phyloP scores from a whole-genome alignment of 2,888 invertebrate genomes.

The Yponomeuta evonymella region DNA sequence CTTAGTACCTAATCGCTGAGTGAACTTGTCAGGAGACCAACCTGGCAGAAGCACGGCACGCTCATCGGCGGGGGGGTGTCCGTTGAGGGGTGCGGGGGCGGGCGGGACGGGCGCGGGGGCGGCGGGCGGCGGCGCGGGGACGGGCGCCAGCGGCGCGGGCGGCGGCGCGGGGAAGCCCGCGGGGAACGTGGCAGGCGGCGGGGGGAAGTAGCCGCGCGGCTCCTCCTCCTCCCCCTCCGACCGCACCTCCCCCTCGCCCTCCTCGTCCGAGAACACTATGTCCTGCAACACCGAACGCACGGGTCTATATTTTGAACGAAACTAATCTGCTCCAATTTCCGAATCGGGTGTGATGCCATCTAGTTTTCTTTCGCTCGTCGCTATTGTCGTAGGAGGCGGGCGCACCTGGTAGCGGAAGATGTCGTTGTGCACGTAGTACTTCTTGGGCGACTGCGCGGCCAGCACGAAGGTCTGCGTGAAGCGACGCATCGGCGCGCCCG shows the following conservation, averaged over 20 bases:
- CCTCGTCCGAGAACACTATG: slow-evolving; percentile 78
- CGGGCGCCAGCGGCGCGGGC: slow-evolving; percentile 32
- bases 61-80: slow-evolving; percentile 30
- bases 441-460: slow-evolving; percentile 96
- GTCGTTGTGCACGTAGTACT: slow-evolving; percentile 99
- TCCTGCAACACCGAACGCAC: slow-evolving; percentile 41
- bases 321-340: too few species aligned
- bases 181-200: slow-evolving; percentile 46
- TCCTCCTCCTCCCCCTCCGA: slow-evolving; percentile 82
- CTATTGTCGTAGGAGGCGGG: too few species aligned
- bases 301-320: too few species aligned
- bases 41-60: not conserved
- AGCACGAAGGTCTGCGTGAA: slow-evolving; percentile 98
- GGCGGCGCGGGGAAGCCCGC: slow-evolving; percentile 44
- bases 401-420: slow-evolving; percentile 96
- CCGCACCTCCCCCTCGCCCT: slow-evolving; percentile 68
- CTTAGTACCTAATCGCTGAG: too few species aligned
- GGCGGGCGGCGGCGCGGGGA: slow-evolving; percentile 32
- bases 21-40: too few species aligned
- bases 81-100: slow-evolving; percentile 31
- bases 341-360: too few species aligned
- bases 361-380: too few species aligned
- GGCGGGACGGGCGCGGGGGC: not conserved
- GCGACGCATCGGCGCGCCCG: slow-evolving; percentile 96
- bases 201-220: slow-evolving; percentile 43